A percentile compares a stretch with the other conserved stretches of the same genome.
Conservation (phyloP, 2,113 vertebrate species). For the Dinomys branickii region DNA sequence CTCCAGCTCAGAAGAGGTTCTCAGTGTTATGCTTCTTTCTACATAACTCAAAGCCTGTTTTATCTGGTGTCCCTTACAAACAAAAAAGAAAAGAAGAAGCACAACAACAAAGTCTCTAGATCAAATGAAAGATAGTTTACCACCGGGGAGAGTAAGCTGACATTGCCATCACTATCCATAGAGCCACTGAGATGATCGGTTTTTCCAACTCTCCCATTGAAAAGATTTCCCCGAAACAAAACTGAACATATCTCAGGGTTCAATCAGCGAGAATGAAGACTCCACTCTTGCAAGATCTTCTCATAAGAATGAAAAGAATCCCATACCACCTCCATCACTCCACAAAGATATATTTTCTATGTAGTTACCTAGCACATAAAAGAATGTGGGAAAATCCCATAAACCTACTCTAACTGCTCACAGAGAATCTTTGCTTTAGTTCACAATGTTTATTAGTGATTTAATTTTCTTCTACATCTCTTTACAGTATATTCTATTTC, state of each 20-base stretch:
- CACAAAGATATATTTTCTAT: not conserved
- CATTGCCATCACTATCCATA: not conserved
- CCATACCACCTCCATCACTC: not conserved
- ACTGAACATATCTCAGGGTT: not conserved
- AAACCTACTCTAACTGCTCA: not conserved
- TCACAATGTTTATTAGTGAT: not conserved
- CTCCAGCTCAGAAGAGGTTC: not conserved
- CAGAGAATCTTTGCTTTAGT: not conserved
- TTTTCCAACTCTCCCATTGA: not conserved
- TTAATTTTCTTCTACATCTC: not conserved
- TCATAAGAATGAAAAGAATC: not conserved
- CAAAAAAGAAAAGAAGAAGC: not conserved
- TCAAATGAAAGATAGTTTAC: not conserved
- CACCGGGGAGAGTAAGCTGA: not conserved
- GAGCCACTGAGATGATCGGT: not conserved
- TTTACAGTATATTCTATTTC: not conserved
- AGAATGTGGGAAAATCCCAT: not conserved
- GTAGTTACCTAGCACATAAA: not conserved
- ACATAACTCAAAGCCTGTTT: conserved; percentile 34
- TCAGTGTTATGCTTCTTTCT: not conserved
- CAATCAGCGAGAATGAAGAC: not conserved
- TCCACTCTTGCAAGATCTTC: not conserved
- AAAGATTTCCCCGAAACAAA: not conserved
- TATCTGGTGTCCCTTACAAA: not conserved
- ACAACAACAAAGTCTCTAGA: conserved; percentile 33